Base-by-base conservation (phyloP, 2,797 vertebrate species). In the Garrulus glandarius region DNA sequence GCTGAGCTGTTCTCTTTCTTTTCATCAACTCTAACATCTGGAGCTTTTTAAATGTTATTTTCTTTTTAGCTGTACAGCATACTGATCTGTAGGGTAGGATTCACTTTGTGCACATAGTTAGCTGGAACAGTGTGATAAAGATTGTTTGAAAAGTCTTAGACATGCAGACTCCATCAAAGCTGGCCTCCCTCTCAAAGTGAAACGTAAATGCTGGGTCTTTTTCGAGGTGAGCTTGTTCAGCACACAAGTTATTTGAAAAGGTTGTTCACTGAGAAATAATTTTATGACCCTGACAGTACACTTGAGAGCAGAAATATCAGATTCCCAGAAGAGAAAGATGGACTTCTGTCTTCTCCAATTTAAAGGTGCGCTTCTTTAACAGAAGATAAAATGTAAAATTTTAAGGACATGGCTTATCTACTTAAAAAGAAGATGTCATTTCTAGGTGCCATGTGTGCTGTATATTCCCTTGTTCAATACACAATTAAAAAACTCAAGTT, bases 11-110 rank as follows among this genome's bases (percentile, higher is more conserved):
- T 87, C 72, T 60, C 52, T 89, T 76, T 65, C 63, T 59, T 94
- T 89, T 83, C 63, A 90, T 91, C 80, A 72, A 27, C 49, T 72
- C 85, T 84, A 94, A 94, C 84, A 94, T 91, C 93, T 95, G 90
- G 90, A 91, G 80, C 59, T 76, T 94, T 95, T 90, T 83, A 60
- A 90, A 92, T 32, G 18, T 75, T 88, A 77, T 87, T 94, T 94
- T 89, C 53, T 68, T 94, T 93, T 30, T 72, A 76, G 80, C 77
- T 79, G 67, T 74, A 36, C 17, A 79, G 92, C 80, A 91, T 56
- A 84, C 77, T 89, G 76, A 84, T 84, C 83, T 72, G 56, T 39
- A 46, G 70, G 70, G 43, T 52, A 68, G 59, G 86, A 79, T 61
- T 87, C 81, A 36, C 78, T 92, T 63, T 56, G 80, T 76, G 52